Percentiles rank a stretch among this genome's conserved stretches.
Evolutionary conservation across 2,113 vertebrate species (phyloP).

Genomic region (Urocolius indicus): DNA sequence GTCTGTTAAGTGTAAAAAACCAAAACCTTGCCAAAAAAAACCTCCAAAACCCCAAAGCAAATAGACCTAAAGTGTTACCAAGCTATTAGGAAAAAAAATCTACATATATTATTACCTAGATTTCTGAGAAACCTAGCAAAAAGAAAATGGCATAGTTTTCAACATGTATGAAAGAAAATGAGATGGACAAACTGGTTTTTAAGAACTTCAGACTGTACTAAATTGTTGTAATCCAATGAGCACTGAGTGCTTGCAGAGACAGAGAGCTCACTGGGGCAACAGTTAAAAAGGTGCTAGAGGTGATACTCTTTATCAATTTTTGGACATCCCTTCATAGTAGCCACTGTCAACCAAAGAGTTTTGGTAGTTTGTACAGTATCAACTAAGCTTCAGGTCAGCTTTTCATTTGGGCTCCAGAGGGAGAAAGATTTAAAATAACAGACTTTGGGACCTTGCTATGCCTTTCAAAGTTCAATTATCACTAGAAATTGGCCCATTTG

Average conservation of each 20-base stretch:
- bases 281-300: neutral
- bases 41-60: neutral
- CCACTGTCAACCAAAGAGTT: neutral
- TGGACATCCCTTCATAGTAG: neutral
- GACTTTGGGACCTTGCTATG: neutral
- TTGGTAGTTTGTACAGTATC: neutral
- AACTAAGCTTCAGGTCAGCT: neutral
- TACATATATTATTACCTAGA: neutral
- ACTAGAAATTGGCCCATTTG: neutral
- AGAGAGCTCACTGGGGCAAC: neutral
- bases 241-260: fast-evolving
- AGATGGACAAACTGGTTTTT: neutral
- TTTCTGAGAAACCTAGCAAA: neutral
- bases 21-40: neutral
- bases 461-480: neutral
- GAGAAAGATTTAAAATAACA: neutral
- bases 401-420: neutral
- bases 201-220: neutral
- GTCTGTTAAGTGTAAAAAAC: neutral
- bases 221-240: neutral
- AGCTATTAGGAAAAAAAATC: neutral
- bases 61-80: neutral
- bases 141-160: neutral
- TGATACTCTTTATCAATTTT: neutral
- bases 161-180: neutral